A percentile compares a stretch with the other conserved stretches of the same genome.
Conservation (phyloP, 2,888 invertebrate genomes). For the Andrena trimmerana region DNA sequence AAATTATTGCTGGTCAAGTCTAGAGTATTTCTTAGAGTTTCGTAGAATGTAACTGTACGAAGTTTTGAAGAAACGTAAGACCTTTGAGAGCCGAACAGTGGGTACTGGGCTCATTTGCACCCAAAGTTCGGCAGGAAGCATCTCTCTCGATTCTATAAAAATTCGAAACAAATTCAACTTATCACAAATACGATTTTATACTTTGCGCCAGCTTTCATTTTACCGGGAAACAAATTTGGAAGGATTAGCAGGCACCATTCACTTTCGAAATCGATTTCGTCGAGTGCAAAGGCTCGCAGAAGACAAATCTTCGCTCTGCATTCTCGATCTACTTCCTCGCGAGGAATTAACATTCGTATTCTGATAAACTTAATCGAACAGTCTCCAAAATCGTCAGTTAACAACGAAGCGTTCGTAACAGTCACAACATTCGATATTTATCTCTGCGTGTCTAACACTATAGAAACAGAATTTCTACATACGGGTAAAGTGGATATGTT, state of each 20-base stretch:
- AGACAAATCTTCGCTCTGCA: background rate
- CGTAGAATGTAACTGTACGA: background rate
- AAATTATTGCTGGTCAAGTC: background rate
- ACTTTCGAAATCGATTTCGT: background rate
- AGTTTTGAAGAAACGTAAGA: background rate
- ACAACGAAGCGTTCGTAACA: slow-evolving; percentile 5
- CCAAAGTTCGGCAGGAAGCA: slow-evolving; percentile 22
- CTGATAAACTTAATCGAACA: slow-evolving; percentile 6
- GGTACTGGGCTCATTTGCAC: slow-evolving; percentile 55
- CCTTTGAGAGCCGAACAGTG: slow-evolving; percentile 12
- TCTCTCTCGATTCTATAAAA: slow-evolving; percentile 12
- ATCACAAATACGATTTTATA: background rate
- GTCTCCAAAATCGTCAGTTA: background rate
- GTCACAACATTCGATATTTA: background rate
- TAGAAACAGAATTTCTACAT: slow-evolving; percentile 19
- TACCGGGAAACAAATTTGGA: background rate
- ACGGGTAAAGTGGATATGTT: slow-evolving; percentile 56
- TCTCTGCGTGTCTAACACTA: slow-evolving; percentile 22
- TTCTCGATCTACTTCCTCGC: background rate
- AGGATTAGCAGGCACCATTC: background rate
- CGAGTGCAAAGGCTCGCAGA: background rate
- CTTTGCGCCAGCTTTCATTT: too few relatives aligned
- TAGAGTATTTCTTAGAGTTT: background rate
- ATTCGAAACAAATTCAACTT: slow-evolving; percentile 11
- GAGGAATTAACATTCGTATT: background rate